Evolutionary conservation across 2,888 invertebrate species (phyloP).

Genomic region (Gryllus longicercus): DNA sequence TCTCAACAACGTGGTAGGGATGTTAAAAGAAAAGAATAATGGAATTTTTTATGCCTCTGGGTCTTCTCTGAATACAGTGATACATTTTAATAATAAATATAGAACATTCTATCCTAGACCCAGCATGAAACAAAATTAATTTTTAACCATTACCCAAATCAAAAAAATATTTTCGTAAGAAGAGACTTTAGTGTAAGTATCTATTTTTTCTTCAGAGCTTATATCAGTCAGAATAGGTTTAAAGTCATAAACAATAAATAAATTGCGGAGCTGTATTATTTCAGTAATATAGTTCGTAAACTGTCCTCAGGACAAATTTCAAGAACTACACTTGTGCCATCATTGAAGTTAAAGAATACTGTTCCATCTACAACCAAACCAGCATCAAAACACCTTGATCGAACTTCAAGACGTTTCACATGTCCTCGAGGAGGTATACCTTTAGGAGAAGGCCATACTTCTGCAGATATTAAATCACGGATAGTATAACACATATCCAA

Average conservation of each 20-base stretch:
- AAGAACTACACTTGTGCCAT: slow-evolving; percentile 81
- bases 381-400: slow-evolving; percentile 87
- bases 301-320: slow-evolving; percentile 85
- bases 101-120: too few species aligned
- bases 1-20: too few species aligned
- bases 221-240: not conserved
- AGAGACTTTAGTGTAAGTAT: too few species aligned
- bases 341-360: slow-evolving; percentile 88
- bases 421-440: slow-evolving; percentile 72
- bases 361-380: slow-evolving; percentile 94
- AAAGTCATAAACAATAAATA: not conserved
- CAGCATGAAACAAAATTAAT: too few species aligned
- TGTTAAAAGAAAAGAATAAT: too few species aligned
- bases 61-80: too few species aligned
- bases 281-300: slow-evolving; percentile 66
- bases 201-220: too few species aligned
- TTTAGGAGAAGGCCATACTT: slow-evolving; percentile 78
- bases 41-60: too few species aligned
- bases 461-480: slow-evolving; percentile 87
- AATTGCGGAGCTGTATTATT: not conserved
- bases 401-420: slow-evolving; percentile 69
- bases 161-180: too few species aligned
- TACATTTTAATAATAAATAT: too few species aligned
- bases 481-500: slow-evolving; percentile 83
- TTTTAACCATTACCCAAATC: too few species aligned